Base-by-base conservation (phyloP, 2,113 vertebrate genomes). In the Petromus typicus region DNA sequence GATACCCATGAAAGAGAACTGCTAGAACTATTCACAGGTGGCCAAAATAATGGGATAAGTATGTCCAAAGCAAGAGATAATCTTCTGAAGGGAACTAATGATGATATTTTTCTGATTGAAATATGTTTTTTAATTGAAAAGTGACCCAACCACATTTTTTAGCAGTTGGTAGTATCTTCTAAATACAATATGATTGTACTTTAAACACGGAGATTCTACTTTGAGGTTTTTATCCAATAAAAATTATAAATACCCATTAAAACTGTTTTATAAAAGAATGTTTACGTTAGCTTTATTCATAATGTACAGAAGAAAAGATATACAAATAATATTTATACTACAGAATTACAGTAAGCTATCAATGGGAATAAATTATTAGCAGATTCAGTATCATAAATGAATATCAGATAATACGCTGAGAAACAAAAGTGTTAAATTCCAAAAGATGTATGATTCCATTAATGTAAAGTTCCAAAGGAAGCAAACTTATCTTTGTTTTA, bases 201-300 rank as follows among this genome's bases (percentile, higher is more conserved):
- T 84, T 27, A 86, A 13, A 64, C 17, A 76, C 1, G 69, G 51
- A 84, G 59, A 88, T 51, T 73, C 32, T 83, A 69, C 37, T 59
- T 81, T 25, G 76, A 54, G 8, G 17, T 78, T 22, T 45, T 90
- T 76, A 59, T 51, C 27, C 25, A 90, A 56, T 18, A 43, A 75
- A 95, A 89, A 66, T 89, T 23, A 59, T 20, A 87, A 78, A 11
- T 32, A 0, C 51, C 20, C 25, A 57, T 57, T 81, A 88, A 86
- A 63, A 37, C 76, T 45, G 2, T 25, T 76, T 75, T 61, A 37
- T 59, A n/a, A n/a, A 87, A 64, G 37, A 86, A 54, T 89, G 76
- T 88, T 78, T 94, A 85, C 45, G 48, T 11, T 66, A 84, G 16
- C 22, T 87, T 90, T 81, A 88, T 93, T 85, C 25, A 54, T 45